Conservation (phyloP, 2,888 invertebrate species). For the Erebia palarica region DNA sequence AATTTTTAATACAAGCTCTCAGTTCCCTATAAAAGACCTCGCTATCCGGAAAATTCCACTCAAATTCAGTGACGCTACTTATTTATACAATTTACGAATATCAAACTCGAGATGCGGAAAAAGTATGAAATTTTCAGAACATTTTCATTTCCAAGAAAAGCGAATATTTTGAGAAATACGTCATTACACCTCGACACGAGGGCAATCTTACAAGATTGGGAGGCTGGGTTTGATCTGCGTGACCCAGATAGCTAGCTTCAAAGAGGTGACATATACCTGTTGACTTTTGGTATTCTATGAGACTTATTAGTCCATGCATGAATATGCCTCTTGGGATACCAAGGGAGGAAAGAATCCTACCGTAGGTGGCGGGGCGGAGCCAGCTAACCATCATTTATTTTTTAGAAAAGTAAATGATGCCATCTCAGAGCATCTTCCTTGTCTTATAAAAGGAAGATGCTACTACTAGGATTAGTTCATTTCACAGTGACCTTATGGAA, state of each 20-base stretch:
- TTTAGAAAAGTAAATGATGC: too few relatives aligned
- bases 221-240: slow-evolving; percentile 15
- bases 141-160: slow-evolving; percentile 16
- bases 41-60: background rate
- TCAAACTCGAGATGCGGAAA: background rate
- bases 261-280: background rate
- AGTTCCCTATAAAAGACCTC: background rate
- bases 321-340: too few relatives aligned
- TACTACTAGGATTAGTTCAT: too few relatives aligned
- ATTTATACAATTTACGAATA: slow-evolving; percentile 12
- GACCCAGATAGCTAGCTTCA: slow-evolving; percentile 4
- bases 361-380: too few relatives aligned
- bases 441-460: too few relatives aligned
- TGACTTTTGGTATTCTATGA: too few relatives aligned
- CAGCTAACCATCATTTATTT: too few relatives aligned
- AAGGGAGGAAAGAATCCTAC: too few relatives aligned
- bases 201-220: slow-evolving; percentile 13
- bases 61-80: background rate
- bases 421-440: too few relatives aligned
- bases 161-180: background rate
- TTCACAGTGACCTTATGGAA: too few relatives aligned
- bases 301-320: too few relatives aligned
- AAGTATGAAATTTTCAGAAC: slow-evolving; percentile 17
- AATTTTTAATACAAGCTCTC: background rate
- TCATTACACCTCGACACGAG: background rate